These are phyloP conservation scores for Anthonomus grandis DNA, from an alignment of 1,140 invertebrate species.

Conservation along the genomic window DNA sequence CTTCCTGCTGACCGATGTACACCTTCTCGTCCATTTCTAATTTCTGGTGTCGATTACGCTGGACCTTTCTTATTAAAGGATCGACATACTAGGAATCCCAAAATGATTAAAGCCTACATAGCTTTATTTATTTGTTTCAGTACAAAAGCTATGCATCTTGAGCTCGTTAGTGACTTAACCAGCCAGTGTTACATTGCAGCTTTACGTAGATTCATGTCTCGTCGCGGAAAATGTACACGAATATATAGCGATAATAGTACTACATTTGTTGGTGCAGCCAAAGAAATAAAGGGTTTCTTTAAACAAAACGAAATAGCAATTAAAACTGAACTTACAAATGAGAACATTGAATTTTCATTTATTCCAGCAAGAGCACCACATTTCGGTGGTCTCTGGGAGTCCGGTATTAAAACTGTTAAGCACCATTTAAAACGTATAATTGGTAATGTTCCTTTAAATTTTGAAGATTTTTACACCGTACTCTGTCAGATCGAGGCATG, in stretches of 20 bases:
- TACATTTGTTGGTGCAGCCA: constrained; percentile 19
- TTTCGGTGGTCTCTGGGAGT: too few relatives aligned
- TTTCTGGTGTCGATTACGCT: not conserved
- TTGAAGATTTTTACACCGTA: too few relatives aligned
- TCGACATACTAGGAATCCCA: not conserved
- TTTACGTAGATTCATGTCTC: constrained; percentile 5
- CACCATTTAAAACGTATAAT: too few relatives aligned
- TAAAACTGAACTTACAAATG: too few relatives aligned
- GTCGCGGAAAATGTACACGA: not conserved
- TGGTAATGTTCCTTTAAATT: too few relatives aligned
- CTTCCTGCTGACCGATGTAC: not conserved
- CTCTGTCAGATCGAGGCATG: too few relatives aligned
- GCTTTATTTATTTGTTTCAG: constrained; percentile 9
- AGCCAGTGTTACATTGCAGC: not conserved
- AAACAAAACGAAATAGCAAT: too few relatives aligned
- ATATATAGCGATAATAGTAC: constrained; percentile 25
- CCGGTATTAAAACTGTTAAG: too few relatives aligned
- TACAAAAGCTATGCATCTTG: constrained; percentile 6
- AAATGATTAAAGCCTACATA: constrained; percentile 8
- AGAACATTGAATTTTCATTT: too few relatives aligned
- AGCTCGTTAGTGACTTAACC: not conserved
- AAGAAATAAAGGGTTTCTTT: constrained; percentile 10
- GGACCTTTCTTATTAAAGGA: constrained; percentile 9
- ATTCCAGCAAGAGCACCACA: too few relatives aligned
- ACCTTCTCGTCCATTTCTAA: not conserved